Conservation (phyloP, 2,888 invertebrate species). For the Drosophila tripunctata region DNA sequence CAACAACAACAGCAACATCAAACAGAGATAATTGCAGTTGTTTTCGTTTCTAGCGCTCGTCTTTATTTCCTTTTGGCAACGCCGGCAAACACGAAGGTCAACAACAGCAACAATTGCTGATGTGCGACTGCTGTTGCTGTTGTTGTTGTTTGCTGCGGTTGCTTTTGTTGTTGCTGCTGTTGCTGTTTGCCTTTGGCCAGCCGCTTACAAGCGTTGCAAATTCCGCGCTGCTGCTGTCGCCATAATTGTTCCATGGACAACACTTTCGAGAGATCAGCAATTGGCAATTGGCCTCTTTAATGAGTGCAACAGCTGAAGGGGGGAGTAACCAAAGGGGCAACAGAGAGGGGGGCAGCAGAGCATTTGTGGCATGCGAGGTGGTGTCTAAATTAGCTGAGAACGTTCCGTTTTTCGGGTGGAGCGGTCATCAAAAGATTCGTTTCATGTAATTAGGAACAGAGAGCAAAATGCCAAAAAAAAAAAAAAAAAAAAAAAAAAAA, state of each 20-base stretch:
- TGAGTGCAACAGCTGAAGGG: constrained; percentile 50
- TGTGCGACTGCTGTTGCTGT: constrained; percentile 9
- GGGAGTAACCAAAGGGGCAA: not conserved
- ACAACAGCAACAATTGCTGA: constrained; percentile 55
- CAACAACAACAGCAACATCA: constrained; percentile 27
- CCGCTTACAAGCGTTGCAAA: constrained; percentile 75
- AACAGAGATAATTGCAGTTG: constrained; percentile 64
- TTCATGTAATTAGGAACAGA: constrained; percentile 66
- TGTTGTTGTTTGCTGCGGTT: constrained; percentile 23
- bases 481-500: too few relatives aligned
- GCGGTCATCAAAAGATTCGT: constrained; percentile 68
- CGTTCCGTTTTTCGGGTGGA: constrained; percentile 72
- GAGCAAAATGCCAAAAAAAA: constrained; percentile 56
- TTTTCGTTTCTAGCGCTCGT: constrained; percentile 46
- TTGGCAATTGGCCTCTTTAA: constrained; percentile 62
- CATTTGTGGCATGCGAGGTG: constrained; percentile 73
- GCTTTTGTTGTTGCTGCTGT: constrained; percentile 23
- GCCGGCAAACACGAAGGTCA: constrained; percentile 66
- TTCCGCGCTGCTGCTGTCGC: constrained; percentile 74
- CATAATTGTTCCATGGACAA: constrained; percentile 70
- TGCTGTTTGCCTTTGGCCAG: constrained; percentile 66
- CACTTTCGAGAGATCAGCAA: constrained; percentile 53
- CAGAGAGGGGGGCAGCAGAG: constrained; percentile 6
- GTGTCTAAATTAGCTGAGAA: constrained; percentile 80
- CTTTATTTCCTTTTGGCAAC: constrained; percentile 60